phyloP scores from a whole-genome alignment of 2,888 invertebrate genomes.

The Mythimna ferrago region DNA sequence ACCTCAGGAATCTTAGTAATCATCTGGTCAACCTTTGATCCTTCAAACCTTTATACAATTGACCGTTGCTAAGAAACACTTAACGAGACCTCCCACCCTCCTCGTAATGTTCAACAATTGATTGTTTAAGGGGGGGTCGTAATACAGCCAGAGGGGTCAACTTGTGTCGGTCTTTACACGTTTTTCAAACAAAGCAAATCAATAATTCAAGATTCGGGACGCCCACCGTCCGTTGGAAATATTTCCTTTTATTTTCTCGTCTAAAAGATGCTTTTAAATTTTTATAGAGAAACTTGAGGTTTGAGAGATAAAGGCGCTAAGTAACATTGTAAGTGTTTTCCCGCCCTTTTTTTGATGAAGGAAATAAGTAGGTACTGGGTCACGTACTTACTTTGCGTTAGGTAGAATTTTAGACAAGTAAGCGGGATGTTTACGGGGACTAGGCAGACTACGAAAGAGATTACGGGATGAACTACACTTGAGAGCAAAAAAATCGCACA shows the following conservation, averaged over 20 bases:
- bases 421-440: neutral
- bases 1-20: slow-evolving; percentile 67
- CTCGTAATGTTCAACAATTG: slow-evolving; percentile 59
- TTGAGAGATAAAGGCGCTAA: slow-evolving; percentile 54
- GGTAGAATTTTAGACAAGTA: neutral
- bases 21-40: slow-evolving; percentile 73
- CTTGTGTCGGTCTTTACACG: slow-evolving; percentile 64
- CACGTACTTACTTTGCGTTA: slow-evolving; percentile 2
- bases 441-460: too few species aligned
- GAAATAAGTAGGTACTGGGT: slow-evolving; percentile 12
- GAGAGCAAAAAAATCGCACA: too few species aligned
- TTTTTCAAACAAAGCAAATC: slow-evolving; percentile 76
- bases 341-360: slow-evolving; percentile 35
- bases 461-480: too few species aligned
- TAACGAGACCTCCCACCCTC: slow-evolving; percentile 62
- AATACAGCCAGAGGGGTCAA: slow-evolving; percentile 60
- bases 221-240: slow-evolving; percentile 53
- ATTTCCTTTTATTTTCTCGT: slow-evolving; percentile 61
- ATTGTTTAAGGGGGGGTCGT: slow-evolving; percentile 48
- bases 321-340: slow-evolving; percentile 50
- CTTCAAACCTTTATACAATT: slow-evolving; percentile 61
- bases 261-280: slow-evolving; percentile 62
- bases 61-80: slow-evolving; percentile 68
- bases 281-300: slow-evolving; percentile 62
- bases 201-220: slow-evolving; percentile 73